Conservation (phyloP, 2,113 vertebrate genomes). For the Micromys minutus region DNA sequence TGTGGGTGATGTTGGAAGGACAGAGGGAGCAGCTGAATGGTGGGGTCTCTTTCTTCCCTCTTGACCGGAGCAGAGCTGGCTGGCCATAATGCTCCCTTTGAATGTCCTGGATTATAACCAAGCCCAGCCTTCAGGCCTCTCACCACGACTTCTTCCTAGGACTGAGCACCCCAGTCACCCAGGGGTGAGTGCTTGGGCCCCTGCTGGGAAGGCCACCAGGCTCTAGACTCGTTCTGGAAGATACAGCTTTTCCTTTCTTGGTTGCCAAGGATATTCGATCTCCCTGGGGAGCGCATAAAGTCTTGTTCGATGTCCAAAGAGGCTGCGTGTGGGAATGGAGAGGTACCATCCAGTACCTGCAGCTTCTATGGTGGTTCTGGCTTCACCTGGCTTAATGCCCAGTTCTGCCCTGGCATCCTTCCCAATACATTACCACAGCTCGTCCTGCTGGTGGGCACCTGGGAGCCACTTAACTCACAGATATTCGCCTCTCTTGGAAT, state of each 20-base stretch:
- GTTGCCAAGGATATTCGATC: accelerated
- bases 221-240: not conserved
- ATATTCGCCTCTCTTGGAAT: accelerated
- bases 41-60: not conserved
- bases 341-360: accelerated
- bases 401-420: not conserved
- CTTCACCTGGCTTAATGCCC: not conserved
- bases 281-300: accelerated
- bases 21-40: too few relatives aligned
- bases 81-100: accelerated
- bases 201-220: accelerated
- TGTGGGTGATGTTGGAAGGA: not conserved
- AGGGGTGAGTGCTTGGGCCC: not conserved
- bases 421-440: not conserved
- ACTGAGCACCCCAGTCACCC: too few relatives aligned
- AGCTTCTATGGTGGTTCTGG: not conserved
- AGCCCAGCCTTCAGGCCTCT: accelerated
- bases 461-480: not conserved
- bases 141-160: accelerated
- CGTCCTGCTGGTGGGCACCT: not conserved
- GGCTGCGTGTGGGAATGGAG: not conserved
- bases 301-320: not conserved
- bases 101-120: not conserved
- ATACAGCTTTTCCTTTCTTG: not conserved
- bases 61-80: not conserved